Conservation (phyloP, 2,888 invertebrate genomes). For the Drosophila ustulata region DNA sequence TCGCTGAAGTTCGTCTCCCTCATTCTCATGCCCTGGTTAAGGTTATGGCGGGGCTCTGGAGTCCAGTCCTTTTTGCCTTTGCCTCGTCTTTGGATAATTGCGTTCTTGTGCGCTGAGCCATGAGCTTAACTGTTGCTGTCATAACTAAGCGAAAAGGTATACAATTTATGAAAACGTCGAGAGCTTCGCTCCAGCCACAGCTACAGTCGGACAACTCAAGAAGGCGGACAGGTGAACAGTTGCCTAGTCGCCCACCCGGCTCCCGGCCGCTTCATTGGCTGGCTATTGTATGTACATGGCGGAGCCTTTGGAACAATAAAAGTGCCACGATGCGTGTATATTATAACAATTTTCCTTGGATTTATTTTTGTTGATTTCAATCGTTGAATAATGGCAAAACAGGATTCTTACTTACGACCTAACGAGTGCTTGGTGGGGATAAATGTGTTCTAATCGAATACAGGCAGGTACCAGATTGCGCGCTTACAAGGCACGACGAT, state of each 20-base stretch:
- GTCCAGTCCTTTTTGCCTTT: slow-evolving; percentile 39
- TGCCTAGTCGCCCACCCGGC: not conserved
- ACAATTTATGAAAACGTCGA: slow-evolving; percentile 78
- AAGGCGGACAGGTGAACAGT: slow-evolving; percentile 42
- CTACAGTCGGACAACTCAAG: slow-evolving; percentile 14
- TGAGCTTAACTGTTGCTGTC: slow-evolving; percentile 80
- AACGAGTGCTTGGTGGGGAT: slow-evolving; percentile 58
- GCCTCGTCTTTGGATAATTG: slow-evolving; percentile 76
- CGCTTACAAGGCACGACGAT: slow-evolving; percentile 72
- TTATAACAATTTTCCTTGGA: slow-evolving; percentile 74
- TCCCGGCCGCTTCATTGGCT: not conserved
- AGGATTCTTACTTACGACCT: slow-evolving; percentile 65
- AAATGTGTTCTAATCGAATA: slow-evolving; percentile 58
- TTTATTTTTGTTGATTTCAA: slow-evolving; percentile 77
- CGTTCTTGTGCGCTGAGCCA: slow-evolving; percentile 81
- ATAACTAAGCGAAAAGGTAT: slow-evolving; percentile 81
- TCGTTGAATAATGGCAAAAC: slow-evolving; percentile 74
- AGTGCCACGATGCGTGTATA: slow-evolving; percentile 50
- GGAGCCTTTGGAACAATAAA: slow-evolving; percentile 41
- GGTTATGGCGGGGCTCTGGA: slow-evolving; percentile 48
- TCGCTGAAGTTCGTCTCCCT: slow-evolving; percentile 62
- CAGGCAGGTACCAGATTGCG: slow-evolving; percentile 52
- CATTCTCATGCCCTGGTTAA: slow-evolving; percentile 20
- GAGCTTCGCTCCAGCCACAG: slow-evolving; percentile 14
- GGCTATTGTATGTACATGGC: slow-evolving; percentile 7